Evolutionary conservation across 2,113 vertebrate species (phyloP), one percentile per base, ranked within the genome.

Genomic region (Apodemus sylvaticus): DNA sequence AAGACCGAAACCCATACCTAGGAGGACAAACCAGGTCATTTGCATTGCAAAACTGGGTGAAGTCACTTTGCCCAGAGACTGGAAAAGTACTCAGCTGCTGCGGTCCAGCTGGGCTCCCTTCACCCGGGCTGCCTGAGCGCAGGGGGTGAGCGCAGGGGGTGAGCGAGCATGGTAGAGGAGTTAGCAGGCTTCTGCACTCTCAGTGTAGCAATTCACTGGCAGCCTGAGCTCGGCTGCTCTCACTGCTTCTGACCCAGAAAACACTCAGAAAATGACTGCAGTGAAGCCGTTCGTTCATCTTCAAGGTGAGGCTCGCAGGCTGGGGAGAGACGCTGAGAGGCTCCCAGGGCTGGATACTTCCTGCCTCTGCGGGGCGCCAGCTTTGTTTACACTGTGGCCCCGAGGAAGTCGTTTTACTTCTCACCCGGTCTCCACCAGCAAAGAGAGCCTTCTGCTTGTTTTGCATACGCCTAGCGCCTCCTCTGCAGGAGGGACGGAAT

Each of bases 231-330:
- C 94, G 77, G 83, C 68, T 89, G 90, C 92, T 96, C 62, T 91
- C 94, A 74, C 86, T 96, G 96, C 96, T 95, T 96, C 89, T 98
- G 97, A 97, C 96, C 97, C 95, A 98, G 97, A 97, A 98, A 96
- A 96, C 14, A 5, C 90, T 94, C 89, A 31, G 96, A 92, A 95
- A 97, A 96, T 90, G 96, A 96, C 97, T 97, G 97, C 97, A 96
- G 97, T 94, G 96, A 96, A 83, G 45, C 45, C 45, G 45, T 48
- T 94, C 7, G 8, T 60, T 86, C 90, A 31, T 96, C 95, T 96
- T 97, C 97, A 97, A 97, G 97, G 96, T 97, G 97, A 97, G 91
- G 91, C 96, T 85, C 91, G 71, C 39, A n/a, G 92, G 89, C 95
- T 24, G 97, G 91, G 96, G 96, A 97, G 93, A 96, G 83, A 86